phyloP scores from a whole-genome alignment of 2,888 invertebrate species.

The Pharmacophagus antenor region DNA sequence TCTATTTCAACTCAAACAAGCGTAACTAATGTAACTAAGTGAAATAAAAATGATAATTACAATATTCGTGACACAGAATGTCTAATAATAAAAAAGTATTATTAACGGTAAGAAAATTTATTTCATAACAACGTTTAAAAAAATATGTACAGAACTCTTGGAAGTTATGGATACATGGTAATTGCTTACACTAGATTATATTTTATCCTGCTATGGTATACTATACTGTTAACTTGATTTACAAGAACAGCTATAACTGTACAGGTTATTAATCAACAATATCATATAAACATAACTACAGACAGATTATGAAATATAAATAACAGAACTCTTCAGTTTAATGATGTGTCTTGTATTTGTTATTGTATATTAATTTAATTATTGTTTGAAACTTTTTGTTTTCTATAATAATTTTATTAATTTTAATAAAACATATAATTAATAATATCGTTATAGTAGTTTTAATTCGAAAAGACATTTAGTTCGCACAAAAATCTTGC shows the following conservation, averaged over 20 bases:
- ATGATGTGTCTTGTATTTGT: neutral
- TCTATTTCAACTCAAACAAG: no score
- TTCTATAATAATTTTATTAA: no score
- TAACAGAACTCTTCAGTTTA: neutral
- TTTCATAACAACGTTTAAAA: neutral
- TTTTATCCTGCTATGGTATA: slow-evolving; percentile 32
- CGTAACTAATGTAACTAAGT: no score
- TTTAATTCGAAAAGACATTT: no score
- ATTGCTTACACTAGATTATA: slow-evolving; percentile 37
- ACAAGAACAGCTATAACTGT: slow-evolving; percentile 42
- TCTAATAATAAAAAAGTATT: no score
- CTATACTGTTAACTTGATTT: slow-evolving; percentile 54
- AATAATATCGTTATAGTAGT: no score
- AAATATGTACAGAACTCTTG: neutral
- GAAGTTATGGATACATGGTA: slow-evolving; percentile 6
- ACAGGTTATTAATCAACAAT: slow-evolving; percentile 42
- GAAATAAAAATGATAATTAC: no score
- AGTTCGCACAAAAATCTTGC: no score
- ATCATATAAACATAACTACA: slow-evolving; percentile 38
- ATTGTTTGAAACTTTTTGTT: no score
- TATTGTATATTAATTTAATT: neutral
- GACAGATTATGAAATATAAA: slow-evolving; percentile 22
- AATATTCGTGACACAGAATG: no score
- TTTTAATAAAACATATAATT: no score
- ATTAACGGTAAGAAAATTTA: neutral